Base-by-base conservation (phyloP, 2,888 invertebrate species). In the Heliconius cydno region DNA sequence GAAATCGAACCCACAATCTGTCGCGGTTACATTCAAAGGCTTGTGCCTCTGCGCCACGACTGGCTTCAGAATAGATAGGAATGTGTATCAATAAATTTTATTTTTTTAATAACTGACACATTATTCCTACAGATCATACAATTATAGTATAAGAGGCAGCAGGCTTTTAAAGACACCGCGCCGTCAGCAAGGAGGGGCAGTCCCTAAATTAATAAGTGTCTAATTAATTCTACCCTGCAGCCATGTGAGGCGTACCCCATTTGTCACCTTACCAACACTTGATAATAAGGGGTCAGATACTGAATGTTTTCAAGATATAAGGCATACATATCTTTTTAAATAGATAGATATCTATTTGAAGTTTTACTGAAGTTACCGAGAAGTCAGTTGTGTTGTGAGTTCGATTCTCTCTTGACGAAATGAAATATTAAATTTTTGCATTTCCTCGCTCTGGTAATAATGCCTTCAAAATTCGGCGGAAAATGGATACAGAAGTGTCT, bases 161-260 rank as follows among this genome's bases (percentile, higher is more conserved):
- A 46, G 75, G 68, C 30, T 46, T 78, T 66, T 71, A 81, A 83
- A 80, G 80, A 70, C 65, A 79, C 82, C 82, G 81, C 67, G 79
- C 82, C 82, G 81, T 89, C 89, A 87, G 85, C 87, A 86, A 86
- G 88, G 87, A 82, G 83, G 84, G 86, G 85, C 90, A 91, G 89
- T 90, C 92, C 88, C 85, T 87, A 89, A 91, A 93, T 94, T 94
- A 92, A 92, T 93, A 91, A 91, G 86, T 87, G 86, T 84, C 88
- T 92, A 92, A 92, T 92, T 89, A 91, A 91, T 91, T 89, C 86
- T 87, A 86, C 87, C 89, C 89, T 86, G 85, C 85, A 87, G 89
- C 84, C 83, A 77, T 81, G 81, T 85, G 85, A 92, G 92, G 91
- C 90, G 91, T 88, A 86, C 85, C 90, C 92, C 91, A 94, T 94